phyloP scores from a whole-genome alignment of 2,888 invertebrate species.

The Octonoba sinensis region DNA sequence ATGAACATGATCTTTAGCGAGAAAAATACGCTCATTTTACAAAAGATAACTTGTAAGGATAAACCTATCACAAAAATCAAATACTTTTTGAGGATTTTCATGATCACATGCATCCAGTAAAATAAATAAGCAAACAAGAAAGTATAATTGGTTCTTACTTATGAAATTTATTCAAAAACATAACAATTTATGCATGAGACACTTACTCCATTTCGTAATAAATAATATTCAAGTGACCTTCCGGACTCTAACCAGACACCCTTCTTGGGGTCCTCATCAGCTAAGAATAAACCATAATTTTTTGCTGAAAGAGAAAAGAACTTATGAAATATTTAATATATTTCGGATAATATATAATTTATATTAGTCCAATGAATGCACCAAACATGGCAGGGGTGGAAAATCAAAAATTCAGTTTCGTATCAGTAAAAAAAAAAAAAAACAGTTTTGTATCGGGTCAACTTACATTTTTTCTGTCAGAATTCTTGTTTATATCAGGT shows the following conservation, averaged over 20 bases:
- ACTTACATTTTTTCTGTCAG: too few relatives aligned
- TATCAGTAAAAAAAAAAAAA: too few relatives aligned
- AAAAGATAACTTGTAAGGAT: too few relatives aligned
- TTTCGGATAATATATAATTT: neutral
- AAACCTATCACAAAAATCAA: too few relatives aligned
- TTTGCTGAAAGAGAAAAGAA: conserved; percentile 77
- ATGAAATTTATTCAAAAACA: neutral
- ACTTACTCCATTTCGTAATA: conserved; percentile 85
- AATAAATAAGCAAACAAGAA: too few relatives aligned
- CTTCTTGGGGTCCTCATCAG: conserved; percentile 96
- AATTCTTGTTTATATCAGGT: too few relatives aligned
- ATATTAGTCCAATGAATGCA: neutral
- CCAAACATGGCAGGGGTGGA: neutral
- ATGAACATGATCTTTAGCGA: too few relatives aligned
- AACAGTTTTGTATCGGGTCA: too few relatives aligned
- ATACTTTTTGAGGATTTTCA: neutral
- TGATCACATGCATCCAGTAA: neutral
- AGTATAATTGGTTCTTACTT: neutral
- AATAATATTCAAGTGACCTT: conserved; percentile 94
- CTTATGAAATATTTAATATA: neutral
- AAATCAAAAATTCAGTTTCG: too few relatives aligned
- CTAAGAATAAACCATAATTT: conserved; percentile 96
- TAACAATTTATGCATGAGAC: neutral
- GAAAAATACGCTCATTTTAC: too few relatives aligned
- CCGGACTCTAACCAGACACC: conserved; percentile 98